Evolutionary conservation across 2,888 invertebrate species (phyloP).

Genomic region (Pseudeuparius sepicola): DNA sequence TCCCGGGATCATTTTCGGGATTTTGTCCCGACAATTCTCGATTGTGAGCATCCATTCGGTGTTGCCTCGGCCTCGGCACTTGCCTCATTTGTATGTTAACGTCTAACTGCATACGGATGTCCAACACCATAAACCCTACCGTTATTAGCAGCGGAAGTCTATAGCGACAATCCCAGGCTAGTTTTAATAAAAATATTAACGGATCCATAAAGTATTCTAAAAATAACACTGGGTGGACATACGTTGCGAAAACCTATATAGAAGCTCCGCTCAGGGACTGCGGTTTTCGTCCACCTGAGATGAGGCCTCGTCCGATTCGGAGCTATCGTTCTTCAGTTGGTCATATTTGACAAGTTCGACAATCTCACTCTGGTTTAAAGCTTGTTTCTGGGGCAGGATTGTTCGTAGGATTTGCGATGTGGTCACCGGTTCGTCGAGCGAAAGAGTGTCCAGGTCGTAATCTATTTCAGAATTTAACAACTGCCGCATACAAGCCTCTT

Average conservation of each 20-base stretch:
- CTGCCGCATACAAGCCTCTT: conserved; percentile 43
- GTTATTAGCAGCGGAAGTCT: conserved; percentile 57
- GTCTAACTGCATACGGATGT: conserved; percentile 57
- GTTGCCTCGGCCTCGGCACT: conserved; percentile 22
- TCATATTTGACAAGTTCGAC: conserved; percentile 45
- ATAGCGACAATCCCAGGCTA: conserved; percentile 62
- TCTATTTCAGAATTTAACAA: conserved; percentile 30
- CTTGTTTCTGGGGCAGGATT: conserved; percentile 42
- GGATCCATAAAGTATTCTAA: too few species aligned
- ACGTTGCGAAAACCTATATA: too few species aligned
- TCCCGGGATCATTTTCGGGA: conserved; percentile 1
- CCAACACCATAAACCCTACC: conserved; percentile 55
- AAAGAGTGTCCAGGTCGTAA: conserved; percentile 29
- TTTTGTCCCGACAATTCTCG: neutral
- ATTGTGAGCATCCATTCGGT: neutral
- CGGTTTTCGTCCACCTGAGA: too few species aligned
- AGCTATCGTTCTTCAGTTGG: too few species aligned
- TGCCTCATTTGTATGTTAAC: conserved; percentile 48
- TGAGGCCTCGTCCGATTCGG: too few species aligned
- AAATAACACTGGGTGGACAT: too few species aligned
- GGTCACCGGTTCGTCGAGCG: conserved; percentile 39
- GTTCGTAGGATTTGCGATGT: conserved; percentile 39
- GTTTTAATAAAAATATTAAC: conserved; percentile 55
- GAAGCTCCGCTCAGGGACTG: conserved; percentile 6
- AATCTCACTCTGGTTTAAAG: conserved; percentile 43